Evolutionary conservation across 2,888 invertebrate genomes (phyloP).

Genomic region (Pyrrhia umbra): DNA sequence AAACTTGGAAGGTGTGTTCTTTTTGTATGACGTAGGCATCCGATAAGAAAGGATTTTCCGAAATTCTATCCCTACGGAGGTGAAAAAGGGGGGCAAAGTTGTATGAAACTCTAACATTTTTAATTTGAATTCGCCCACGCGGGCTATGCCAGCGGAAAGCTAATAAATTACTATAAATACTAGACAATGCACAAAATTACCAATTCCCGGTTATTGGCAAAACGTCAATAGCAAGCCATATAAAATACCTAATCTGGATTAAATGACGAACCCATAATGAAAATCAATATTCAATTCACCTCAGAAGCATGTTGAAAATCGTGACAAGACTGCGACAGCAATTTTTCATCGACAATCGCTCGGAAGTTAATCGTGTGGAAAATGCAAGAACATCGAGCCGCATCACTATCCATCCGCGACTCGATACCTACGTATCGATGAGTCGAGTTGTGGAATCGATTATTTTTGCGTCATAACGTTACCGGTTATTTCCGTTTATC

Average conservation of each 20-base stretch:
- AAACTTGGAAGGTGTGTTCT: too few relatives aligned
- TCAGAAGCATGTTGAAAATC: conserved; percentile 66
- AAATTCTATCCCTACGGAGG: too few relatives aligned
- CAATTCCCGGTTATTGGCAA: too few relatives aligned
- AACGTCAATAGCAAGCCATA: too few relatives aligned
- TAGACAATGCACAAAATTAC: too few relatives aligned
- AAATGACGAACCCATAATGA: conserved; percentile 55
- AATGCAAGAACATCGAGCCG: conserved; percentile 74
- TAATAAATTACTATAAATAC: too few relatives aligned
- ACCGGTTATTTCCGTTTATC: conserved; percentile 48
- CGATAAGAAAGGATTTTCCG: too few relatives aligned
- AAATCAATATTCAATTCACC: conserved; percentile 73
- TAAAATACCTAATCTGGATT: conserved; percentile 54
- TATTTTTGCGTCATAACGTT: conserved; percentile 51
- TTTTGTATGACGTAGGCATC: too few relatives aligned
- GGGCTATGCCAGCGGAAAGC: too few relatives aligned
- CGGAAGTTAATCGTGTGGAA: conserved; percentile 76
- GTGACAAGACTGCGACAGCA: conserved; percentile 72
- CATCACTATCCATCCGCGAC: conserved; percentile 45
- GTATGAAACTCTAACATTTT: too few relatives aligned
- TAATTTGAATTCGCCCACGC: too few relatives aligned
- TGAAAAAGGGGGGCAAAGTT: too few relatives aligned
- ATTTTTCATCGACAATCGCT: conserved; percentile 76
- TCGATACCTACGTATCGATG: conserved; percentile 47
- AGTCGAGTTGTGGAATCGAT: conserved; percentile 43